A percentile compares a stretch with the other conserved stretches of the same genome.
Evolutionary conservation across 1,140 invertebrate genomes (phyloP).

Genomic region (Calosoma granatense): DNA sequence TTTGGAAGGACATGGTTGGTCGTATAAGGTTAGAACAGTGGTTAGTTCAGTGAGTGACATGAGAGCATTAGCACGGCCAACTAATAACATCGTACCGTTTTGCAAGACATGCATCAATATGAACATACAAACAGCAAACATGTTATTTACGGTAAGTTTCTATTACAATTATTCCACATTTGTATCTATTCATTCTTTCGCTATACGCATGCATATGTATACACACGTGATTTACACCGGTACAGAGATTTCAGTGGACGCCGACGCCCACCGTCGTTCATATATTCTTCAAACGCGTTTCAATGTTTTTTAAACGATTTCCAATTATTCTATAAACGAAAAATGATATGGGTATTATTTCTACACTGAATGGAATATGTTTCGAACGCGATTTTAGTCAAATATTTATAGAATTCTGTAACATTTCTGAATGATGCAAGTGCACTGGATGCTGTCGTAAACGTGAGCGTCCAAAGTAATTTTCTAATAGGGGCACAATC

Average conservation of each 20-base stretch:
- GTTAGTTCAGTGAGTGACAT: conserved; percentile 4
- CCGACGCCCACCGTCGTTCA: background rate
- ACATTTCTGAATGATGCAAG: no score
- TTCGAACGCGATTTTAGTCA: no score
- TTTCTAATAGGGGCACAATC: no score
- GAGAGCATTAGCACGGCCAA: background rate
- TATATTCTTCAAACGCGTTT: no score
- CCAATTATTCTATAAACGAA: no score
- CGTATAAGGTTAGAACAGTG: background rate
- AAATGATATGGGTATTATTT: no score
- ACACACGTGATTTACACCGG: background rate
- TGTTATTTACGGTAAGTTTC: background rate
- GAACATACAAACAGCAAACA: conserved; percentile 7
- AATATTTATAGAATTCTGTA: no score
- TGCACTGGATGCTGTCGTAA: no score
- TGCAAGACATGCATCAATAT: conserved; percentile 5
- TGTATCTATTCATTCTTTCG: background rate
- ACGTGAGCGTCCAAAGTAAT: no score
- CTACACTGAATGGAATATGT: no score
- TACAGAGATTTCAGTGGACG: background rate
- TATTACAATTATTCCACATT: background rate
- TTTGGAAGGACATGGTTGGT: background rate
- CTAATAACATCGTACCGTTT: background rate
- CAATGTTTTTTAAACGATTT: no score
- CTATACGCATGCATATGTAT: background rate